Conservation (phyloP, 92 coral and sea anemone species). For the Virgularia gustaviana region DNA sequence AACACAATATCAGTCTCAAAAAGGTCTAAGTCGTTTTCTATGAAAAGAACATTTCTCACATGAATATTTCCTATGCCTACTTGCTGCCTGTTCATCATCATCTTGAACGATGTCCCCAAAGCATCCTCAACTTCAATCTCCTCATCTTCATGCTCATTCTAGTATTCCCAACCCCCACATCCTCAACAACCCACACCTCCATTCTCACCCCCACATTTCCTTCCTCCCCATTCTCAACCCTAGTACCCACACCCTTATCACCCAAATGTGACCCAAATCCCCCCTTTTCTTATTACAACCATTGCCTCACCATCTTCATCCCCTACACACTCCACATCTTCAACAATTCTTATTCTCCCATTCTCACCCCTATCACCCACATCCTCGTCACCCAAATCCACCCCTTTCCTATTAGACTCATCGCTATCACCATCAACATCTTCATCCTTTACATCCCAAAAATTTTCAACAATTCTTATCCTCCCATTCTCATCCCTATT, state of each 20-base stretch:
- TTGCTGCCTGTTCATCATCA: too few relatives aligned
- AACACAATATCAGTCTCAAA: conserved; percentile 76
- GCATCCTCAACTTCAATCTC: too few relatives aligned
- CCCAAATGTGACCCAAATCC: neutral
- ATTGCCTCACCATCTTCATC: neutral
- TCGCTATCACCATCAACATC: conserved; percentile 1
- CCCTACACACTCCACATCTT: neutral
- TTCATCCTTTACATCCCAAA: neutral
- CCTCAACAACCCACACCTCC: too few relatives aligned
- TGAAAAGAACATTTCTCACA: neutral
- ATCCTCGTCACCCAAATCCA: neutral
- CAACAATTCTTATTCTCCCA: neutral
- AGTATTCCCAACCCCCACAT: too few relatives aligned
- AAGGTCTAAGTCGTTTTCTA: conserved; percentile 50
- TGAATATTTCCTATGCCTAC: too few relatives aligned
- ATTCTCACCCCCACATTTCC: neutral
- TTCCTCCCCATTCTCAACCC: neutral
- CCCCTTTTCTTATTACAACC: neutral
- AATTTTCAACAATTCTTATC: neutral
- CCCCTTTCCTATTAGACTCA: neutral
- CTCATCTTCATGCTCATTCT: too few relatives aligned
- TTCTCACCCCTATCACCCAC: neutral
- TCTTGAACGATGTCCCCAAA: too few relatives aligned
- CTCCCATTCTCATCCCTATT: neutral
- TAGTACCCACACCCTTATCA: neutral